A percentile compares a stretch with the other conserved stretches of the same genome.
These are phyloP conservation scores for Dascillus cervinus DNA, from an alignment of 2,888 invertebrate genomes.

Conservation along the genomic window DNA sequence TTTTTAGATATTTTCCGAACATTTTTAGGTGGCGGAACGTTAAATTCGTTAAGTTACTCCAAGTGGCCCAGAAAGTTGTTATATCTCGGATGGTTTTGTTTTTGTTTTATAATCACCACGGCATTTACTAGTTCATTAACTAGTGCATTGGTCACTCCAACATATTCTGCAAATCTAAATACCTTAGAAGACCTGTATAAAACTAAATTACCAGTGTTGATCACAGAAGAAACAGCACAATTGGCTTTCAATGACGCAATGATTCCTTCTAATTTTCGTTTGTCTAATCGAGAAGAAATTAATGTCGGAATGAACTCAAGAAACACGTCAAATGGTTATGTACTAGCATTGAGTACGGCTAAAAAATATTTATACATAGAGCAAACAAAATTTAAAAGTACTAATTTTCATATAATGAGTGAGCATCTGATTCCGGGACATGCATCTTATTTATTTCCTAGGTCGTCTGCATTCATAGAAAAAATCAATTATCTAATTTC, in stretches of 20 bases:
- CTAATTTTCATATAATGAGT: slow-evolving; percentile 2
- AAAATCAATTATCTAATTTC: slow-evolving; percentile 2
- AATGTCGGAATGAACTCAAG: neutral
- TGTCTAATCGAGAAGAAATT: neutral
- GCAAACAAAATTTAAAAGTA: neutral
- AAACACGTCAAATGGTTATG: slow-evolving; percentile 4
- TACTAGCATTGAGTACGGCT: slow-evolving; percentile 1
- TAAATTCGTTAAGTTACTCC: neutral
- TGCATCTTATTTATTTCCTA: slow-evolving; percentile 3
- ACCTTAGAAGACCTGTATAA: slow-evolving; percentile 3
- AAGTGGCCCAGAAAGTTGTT: neutral
- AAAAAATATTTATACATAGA: neutral
- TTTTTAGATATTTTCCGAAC: neutral
- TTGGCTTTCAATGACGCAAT: neutral
- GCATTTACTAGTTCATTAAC: slow-evolving; percentile 4
- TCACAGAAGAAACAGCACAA: too few species aligned
- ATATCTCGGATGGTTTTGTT: neutral
- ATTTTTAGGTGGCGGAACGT: neutral
- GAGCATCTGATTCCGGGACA: slow-evolving; percentile 6
- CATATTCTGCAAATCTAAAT: neutral
- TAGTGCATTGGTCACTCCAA: slow-evolving; percentile 1
- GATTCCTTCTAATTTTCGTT: neutral
- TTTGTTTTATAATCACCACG: neutral
- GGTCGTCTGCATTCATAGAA: slow-evolving; percentile 4
- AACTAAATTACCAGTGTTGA: neutral